Base-by-base conservation (phyloP, 2,113 vertebrate species). In the Zosterops japonicus region DNA sequence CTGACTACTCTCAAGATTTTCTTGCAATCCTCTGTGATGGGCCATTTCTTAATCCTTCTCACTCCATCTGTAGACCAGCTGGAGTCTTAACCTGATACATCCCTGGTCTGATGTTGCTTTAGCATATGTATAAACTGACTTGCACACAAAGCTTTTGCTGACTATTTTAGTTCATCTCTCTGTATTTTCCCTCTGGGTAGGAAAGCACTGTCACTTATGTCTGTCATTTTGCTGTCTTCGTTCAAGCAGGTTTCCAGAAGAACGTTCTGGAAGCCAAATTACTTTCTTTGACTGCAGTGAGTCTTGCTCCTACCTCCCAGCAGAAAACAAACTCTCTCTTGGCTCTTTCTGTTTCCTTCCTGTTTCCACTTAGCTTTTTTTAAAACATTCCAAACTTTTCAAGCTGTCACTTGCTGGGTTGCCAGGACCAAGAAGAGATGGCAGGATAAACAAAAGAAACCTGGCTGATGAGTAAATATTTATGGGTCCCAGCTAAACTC, bases 11-110 rank as follows among this genome's bases (percentile, higher is more conserved):
- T 88, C 68, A 86, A 70, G 24, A 55, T 83, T 93, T 93, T 75
- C 82, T 74, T 80, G 83, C 55, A 85, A 39, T 80, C n/a, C 47
- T 81, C 68, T 61, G 24, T 35, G 83, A 95, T 92, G 83, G 60
- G 79, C 90, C 64, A 60, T 89, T 93, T 88, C 93, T 90, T 76
- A 87, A 86, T 60, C 59, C 56, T 88, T 85, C 86, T 79, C 87
- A 63, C 72, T 93, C 76, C 93, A 94, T 88, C 90, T 96, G 92
- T 49, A 86, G 64, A 70, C 82, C 94, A 95, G 68, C 92, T 92
- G 92, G 68, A 95, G 56, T 60, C 85, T 94, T 80, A 94, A 88
- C 59, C 52, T 88, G 49, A 70, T 65, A 71, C 15, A 81, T 71
- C 23, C 44, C 44, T 33, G 8, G 29, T 78, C 57, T 75, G 71